Evolutionary conservation across 2,797 vertebrate species (phyloP), one percentile per base, ranked within the genome.

Genomic region (Sparidentex hasta): DNA sequence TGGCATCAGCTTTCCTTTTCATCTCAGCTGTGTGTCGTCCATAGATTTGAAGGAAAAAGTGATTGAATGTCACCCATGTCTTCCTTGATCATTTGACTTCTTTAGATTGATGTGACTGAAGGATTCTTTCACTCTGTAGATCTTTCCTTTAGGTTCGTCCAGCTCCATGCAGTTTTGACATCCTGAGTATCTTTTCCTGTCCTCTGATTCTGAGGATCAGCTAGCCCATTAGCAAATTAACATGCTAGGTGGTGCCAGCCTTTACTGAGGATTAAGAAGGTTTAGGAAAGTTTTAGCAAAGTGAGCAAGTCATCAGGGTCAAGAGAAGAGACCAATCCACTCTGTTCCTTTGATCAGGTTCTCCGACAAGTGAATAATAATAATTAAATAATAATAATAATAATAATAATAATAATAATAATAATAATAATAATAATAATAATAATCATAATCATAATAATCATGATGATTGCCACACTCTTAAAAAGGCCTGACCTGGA

Each of bases 181-280:
- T 79, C 74, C 79, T 52, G 80, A 82, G 74, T 47, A 25, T 33
- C 46, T 62, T 64, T 51, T 82, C 62, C 56, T 76, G 65, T 56
- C 38, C 41, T 73, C 25, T 21, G 27, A 54, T 58, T 69, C 23
- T 46, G 14, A 64, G 3, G 56, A 74, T 63, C 55, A 20, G n/a
- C 38, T 21, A 57, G 52, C 65, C 64, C 20, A 61, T 59, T 66
- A 72, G 64, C 59, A 74, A 75, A 72, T 70, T 20, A 67, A 69
- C 23, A 61, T 44, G 12, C 47, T 65, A 9, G 41, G 2, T 50
- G 14, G 25, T 67, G 43, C 62, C 64, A 64, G 74, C 44, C 55
- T 63, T 54, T 38, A 78, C 25, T 51, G 58, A 80, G 62, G 72
- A 77, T 58, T 76, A 54, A 74, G 70, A 67, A 27, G 66, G 17